These are phyloP conservation scores for Gobius niger DNA, from an alignment of 2,113 vertebrate species.

Conservation along the genomic window DNA sequence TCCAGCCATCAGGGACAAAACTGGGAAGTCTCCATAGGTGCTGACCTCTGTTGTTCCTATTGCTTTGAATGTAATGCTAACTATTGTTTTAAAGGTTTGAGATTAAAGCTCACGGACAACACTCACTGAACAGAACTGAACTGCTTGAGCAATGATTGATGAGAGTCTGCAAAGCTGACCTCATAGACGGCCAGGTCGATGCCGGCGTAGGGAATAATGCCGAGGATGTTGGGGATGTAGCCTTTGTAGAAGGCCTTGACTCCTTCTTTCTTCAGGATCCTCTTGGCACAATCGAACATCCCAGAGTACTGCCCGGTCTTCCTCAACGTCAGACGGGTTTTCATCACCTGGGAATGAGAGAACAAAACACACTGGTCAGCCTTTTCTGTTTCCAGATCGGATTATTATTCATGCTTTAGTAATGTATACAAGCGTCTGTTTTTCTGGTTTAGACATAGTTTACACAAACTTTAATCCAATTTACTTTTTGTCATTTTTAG, in stretches of 20 bases:
- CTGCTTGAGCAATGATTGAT: not conserved
- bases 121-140: too few species aligned
- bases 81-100: too few species aligned
- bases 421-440: too few species aligned
- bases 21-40: too few species aligned
- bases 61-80: too few species aligned
- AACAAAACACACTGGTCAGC: not conserved
- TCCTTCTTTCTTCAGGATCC: conserved; percentile 91
- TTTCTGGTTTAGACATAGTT: too few species aligned
- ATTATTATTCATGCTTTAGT: too few species aligned
- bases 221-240: conserved; percentile 93
- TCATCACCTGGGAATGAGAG: conserved; percentile 83
- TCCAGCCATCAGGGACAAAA: too few species aligned
- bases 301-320: conserved; percentile 96
- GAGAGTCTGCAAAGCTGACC: conserved; percentile 65
- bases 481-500: too few species aligned
- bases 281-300: conserved; percentile 93
- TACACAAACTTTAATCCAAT: too few species aligned
- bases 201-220: conserved; percentile 97
- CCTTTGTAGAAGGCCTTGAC: conserved; percentile 95
- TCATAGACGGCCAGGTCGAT: conserved; percentile 97
- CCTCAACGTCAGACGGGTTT: conserved; percentile 93
- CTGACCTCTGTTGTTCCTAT: too few species aligned
- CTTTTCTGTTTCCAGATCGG: not conserved
- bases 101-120: too few species aligned